These are phyloP conservation scores for Leiothrix lutea DNA, from an alignment of 2,113 vertebrate genomes.

Conservation along the genomic window DNA sequence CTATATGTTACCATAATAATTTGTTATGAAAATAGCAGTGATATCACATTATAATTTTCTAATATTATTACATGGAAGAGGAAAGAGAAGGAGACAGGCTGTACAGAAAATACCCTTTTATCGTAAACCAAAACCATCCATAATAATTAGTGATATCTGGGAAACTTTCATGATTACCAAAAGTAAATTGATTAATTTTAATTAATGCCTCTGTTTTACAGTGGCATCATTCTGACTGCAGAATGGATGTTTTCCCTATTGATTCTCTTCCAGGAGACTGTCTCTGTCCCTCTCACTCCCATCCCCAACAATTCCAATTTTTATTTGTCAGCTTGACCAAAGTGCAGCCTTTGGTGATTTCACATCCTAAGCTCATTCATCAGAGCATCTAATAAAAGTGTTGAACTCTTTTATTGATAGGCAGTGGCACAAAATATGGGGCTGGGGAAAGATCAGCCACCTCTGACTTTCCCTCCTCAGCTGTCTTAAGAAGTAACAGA, in stretches of 20 bases:
- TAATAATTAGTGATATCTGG: not conserved
- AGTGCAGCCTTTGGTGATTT: conserved; percentile 2
- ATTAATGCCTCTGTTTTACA: not conserved
- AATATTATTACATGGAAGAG: not conserved
- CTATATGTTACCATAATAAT: conserved; percentile 16
- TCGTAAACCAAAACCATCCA: conserved; percentile 2
- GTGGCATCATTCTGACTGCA: not conserved
- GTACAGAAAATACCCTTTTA: not conserved
- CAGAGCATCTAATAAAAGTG: conserved; percentile 59
- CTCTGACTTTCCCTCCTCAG: conserved; percentile 33
- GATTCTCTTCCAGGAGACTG: not conserved
- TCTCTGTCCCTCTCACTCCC: not conserved
- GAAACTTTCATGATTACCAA: not conserved
- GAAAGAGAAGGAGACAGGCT: not conserved
- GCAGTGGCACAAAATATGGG: not conserved
- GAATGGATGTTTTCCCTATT: not conserved
- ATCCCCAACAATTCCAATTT: not conserved
- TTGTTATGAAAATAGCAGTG: conserved; percentile 18
- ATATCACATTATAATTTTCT: not conserved
- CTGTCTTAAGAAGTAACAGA: conserved; percentile 27
- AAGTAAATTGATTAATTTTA: conserved; percentile 5
- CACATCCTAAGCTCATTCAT: conserved; percentile 39
- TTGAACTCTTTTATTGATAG: conserved; percentile 54
- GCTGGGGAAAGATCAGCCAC: conserved; percentile 9
- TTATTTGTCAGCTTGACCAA: conserved; percentile 42